Base-by-base conservation (phyloP, 2,113 vertebrate species). In the Lonchura striata region DNA sequence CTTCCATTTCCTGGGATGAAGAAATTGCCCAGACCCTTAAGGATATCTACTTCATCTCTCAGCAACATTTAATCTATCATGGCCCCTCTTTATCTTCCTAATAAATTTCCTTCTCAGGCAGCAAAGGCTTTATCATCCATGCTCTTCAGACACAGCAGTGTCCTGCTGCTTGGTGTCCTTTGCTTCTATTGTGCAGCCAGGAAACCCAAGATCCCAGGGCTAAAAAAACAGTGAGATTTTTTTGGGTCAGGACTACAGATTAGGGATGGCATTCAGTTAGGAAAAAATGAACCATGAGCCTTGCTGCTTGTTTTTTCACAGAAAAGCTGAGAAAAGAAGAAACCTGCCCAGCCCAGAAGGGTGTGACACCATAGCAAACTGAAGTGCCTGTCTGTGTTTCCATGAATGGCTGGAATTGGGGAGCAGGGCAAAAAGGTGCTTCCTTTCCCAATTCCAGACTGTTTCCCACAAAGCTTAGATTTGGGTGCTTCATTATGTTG, bases 31-130 rank as follows among this genome's bases (percentile, higher is more conserved):
- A 90, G 64, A 72, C 87, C 91, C 90, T 89, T 91, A 82, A 96
- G 79, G 86, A 91, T 65, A 91, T 88, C 91, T 84, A 53, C 74
- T 94, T 93, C 53, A 94, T 94, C 93, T 94, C 80, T 92, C 94
- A 95, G 92, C 57, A 92, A 60, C 79, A 82, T 81, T 92, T 93
- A 92, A 94, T 92, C 79, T 91, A 81, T 88, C 80, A 83, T n/a
- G n/a, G 57, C 11, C 22, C 28, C 80, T 96, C 70, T 97, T 97
- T 90, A 93, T 94, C 90, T 86, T 95, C 60, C 74, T 93, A 93
- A 96, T 93, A 93, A 92, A 95, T 96, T 90, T 95, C 49, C 35
- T 92, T 94, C 72, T 84, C 61, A 69, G 80, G 56, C 76, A 84
- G 42, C 64, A 96, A 86, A 93, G 35, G 7, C 61, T 95, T 94